These are phyloP conservation scores for Suillia variegata DNA, from an alignment of 2,888 invertebrate genomes.

Conservation along the genomic window DNA sequence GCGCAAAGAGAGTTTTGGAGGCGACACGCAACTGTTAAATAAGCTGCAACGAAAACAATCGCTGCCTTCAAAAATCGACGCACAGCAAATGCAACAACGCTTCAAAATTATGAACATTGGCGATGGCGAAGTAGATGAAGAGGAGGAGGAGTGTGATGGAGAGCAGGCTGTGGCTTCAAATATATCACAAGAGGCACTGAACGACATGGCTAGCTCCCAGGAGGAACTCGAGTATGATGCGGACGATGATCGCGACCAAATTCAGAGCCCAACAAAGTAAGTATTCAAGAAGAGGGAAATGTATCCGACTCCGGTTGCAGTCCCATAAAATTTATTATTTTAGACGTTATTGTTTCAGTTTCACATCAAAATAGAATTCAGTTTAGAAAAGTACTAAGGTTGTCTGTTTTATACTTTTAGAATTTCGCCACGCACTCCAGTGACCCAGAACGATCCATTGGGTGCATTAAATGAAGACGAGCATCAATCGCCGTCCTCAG, in stretches of 20 bases:
- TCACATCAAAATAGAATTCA: background rate
- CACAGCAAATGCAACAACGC: conserved; percentile 34
- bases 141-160: background rate
- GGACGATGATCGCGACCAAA: conserved; percentile 28
- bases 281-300: too few relatives aligned
- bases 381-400: too few relatives aligned
- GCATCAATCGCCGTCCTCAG: conserved; percentile 38
- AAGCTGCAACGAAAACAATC: conserved; percentile 67
- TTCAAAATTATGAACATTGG: conserved; percentile 52
- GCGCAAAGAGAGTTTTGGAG: conserved; percentile 76
- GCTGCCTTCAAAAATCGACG: conserved; percentile 32
- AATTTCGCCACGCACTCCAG: conserved; percentile 79
- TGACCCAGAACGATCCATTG: conserved; percentile 89
- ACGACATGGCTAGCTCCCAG: conserved; percentile 46
- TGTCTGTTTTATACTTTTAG: too few relatives aligned
- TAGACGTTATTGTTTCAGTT: background rate
- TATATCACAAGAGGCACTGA: conserved; percentile 27
- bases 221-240: conserved; percentile 46
- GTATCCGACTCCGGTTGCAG: too few relatives aligned
- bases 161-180: conserved; percentile 13
- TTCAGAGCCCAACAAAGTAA: conserved; percentile 61
- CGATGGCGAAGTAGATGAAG: conserved; percentile 27
- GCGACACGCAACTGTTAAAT: conserved; percentile 78
- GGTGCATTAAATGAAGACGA: conserved; percentile 72
- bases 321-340: background rate